These are phyloP conservation scores for Characodon lateralis DNA, from an alignment of 2,797 vertebrate genomes.

Conservation along the genomic window DNA sequence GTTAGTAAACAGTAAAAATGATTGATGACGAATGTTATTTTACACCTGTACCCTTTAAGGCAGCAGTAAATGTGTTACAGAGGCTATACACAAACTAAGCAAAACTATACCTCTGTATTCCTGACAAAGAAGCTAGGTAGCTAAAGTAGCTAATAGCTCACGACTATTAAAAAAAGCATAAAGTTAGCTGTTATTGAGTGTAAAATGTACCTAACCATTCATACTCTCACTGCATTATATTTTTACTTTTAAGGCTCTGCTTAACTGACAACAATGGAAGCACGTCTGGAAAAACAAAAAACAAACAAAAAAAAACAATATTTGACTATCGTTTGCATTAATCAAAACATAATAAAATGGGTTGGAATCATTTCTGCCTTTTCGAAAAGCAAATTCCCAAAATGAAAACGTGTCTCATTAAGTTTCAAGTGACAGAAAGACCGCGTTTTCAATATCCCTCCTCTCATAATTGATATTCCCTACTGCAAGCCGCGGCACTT, in stretches of 20 bases:
- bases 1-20: too few relatives aligned
- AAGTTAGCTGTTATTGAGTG: not conserved
- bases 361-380: not conserved
- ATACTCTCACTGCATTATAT: not conserved
- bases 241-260: not conserved
- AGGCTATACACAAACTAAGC: too few relatives aligned
- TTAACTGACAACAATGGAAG: not conserved
- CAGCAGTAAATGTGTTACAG: too few relatives aligned
- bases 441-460: conserved; percentile 73
- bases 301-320: not conserved
- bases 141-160: not conserved
- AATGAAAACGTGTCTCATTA: conserved; percentile 14
- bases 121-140: not conserved
- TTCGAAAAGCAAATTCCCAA: not conserved
- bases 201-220: not conserved
- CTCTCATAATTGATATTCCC: conserved; percentile 72
- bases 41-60: not conserved
- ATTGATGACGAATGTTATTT: not conserved
- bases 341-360: not conserved
- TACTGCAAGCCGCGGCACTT: conserved; percentile 54
- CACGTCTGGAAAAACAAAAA: not conserved
- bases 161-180: not conserved
- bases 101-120: too few relatives aligned
- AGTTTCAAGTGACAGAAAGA: conserved; percentile 21
- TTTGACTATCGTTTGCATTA: not conserved